phyloP scores from a whole-genome alignment of 2,888 invertebrate species.

The Troides helena region DNA sequence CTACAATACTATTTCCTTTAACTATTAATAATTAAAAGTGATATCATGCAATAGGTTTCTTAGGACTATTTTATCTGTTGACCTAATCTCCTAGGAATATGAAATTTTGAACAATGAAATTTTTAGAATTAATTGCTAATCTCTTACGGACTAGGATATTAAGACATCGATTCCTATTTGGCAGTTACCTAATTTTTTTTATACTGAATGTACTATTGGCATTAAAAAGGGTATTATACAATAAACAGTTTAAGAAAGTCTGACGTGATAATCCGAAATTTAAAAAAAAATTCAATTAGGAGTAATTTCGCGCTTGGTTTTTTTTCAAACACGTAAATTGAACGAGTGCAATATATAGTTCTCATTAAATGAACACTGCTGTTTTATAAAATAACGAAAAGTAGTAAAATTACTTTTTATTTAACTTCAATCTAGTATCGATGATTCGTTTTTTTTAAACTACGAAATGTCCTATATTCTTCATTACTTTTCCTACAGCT shows the following conservation, averaged over 20 bases:
- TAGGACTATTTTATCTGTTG: slow-evolving; percentile 40
- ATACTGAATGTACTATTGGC: slow-evolving; percentile 48
- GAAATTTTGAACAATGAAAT: slow-evolving; percentile 51
- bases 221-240: slow-evolving; percentile 43
- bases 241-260: slow-evolving; percentile 60
- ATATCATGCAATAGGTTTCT: slow-evolving; percentile 59
- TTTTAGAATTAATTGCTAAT: slow-evolving; percentile 49
- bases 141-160: slow-evolving; percentile 67
- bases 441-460: background rate
- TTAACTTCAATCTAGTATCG: background rate
- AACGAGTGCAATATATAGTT: background rate
- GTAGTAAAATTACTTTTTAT: background rate
- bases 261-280: slow-evolving; percentile 11
- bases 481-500: too few species aligned
- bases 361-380: background rate
- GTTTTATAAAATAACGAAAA: background rate
- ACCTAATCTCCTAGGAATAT: slow-evolving; percentile 47
- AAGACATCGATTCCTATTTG: slow-evolving; percentile 75
- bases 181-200: slow-evolving; percentile 72
- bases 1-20: slow-evolving; percentile 42
- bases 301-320: background rate
- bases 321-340: background rate
- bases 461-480: too few species aligned
- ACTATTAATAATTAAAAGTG: slow-evolving; percentile 54
- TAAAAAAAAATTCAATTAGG: background rate